A percentile compares a stretch with the other conserved stretches of the same genome.
These are phyloP conservation scores for Tychaedon coryphoeus DNA, from an alignment of 2,113 vertebrate species.

Conservation along the genomic window DNA sequence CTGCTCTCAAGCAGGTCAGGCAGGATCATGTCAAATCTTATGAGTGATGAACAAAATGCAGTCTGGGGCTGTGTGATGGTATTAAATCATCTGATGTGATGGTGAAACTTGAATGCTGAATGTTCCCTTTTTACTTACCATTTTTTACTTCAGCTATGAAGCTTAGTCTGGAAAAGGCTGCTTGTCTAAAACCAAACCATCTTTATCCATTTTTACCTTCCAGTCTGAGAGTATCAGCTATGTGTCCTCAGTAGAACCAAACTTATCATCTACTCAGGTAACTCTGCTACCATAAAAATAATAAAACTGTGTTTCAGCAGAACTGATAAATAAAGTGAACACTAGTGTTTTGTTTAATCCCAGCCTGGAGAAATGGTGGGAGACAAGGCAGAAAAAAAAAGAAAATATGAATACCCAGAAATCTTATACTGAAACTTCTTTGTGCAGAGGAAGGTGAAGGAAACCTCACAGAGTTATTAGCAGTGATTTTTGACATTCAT, in stretches of 20 bases:
- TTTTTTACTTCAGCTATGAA: background rate
- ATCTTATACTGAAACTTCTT: background rate
- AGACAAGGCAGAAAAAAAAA: background rate
- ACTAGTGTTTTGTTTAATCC: background rate
- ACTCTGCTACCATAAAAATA: background rate
- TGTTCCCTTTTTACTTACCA: background rate
- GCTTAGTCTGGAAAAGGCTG: rapidly evolving
- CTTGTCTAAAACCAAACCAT: background rate
- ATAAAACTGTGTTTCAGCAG: background rate
- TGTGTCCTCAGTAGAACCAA: background rate
- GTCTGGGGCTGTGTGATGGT: background rate
- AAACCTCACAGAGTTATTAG: background rate
- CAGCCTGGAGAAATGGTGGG: background rate
- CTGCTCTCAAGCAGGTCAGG: background rate
- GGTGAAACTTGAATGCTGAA: background rate
- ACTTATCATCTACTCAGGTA: background rate
- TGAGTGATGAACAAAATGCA: background rate
- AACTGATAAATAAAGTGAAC: background rate
- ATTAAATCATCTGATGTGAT: background rate
- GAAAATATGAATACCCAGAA: background rate
- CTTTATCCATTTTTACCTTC: background rate
- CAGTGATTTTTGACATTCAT: background rate
- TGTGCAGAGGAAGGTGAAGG: background rate
- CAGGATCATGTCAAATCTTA: background rate
- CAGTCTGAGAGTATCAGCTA: background rate